Evolutionary conservation across 2,888 invertebrate species (phyloP), one percentile per base, ranked within the genome.

Genomic region (Agapetus fuscipes): DNA sequence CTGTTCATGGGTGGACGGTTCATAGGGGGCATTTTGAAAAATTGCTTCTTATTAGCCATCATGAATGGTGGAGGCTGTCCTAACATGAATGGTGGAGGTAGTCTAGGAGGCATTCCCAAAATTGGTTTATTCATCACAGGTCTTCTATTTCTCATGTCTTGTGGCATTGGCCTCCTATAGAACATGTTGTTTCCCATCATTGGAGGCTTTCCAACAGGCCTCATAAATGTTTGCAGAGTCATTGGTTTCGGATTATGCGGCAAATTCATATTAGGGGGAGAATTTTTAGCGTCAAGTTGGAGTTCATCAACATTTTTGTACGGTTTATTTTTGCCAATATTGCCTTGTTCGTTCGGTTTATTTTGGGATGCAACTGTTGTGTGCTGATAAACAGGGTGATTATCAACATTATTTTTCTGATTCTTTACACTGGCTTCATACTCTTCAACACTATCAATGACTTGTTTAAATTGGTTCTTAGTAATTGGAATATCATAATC

Each of bases 401-500:
- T 39, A 14, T 44, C 47, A 16, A 20, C 28, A 17, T 32, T 44
- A 62, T 61, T 31, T 52, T 55, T 35, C 51, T 57, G 45, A 12
- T 61, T 56, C 39, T 59, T 62, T 56, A 63, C 59, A 45, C 57
- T 56, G 35, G 50, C 56, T 54, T 69, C 70, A 40, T 68, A 51
- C 31, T 48, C 59, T 53, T 70, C 69, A 39, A 68, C 66, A 26
- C 66, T 56, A 49, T 62, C 57, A 39, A 70, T 66, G 39, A 66
- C 67, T 46, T 68, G 63, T 49, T 62, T 58, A 34, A 69, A 60
- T 56, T 69, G 67, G 50, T 54, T 56, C 39, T 58, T 59, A 40
- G 64, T 58, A 49, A 69, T 56, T 27, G 67, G 67, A 60, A 62
- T 60, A 59, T 67, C 68, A 57, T 53, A 61, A 61, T 67, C 66